phyloP scores from a whole-genome alignment of 2,797 vertebrate species.

The Pangasius sanitwongsei region DNA sequence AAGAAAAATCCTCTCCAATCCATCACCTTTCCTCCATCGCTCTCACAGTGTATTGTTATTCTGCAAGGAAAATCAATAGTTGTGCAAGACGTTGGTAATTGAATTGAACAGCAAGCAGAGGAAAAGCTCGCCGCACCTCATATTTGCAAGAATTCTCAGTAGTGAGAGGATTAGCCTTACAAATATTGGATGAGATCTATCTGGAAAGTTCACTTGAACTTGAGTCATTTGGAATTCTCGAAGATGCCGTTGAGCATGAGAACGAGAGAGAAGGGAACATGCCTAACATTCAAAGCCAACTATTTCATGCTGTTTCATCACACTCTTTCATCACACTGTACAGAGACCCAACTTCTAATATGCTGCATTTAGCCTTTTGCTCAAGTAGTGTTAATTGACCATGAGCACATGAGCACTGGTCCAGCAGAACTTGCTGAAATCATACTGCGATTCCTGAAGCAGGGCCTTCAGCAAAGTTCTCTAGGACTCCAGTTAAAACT shows the following conservation, averaged over 20 bases:
- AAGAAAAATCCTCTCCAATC: background rate
- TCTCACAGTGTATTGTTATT: conserved; percentile 46
- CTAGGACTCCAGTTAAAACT: background rate
- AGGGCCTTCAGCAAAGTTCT: background rate
- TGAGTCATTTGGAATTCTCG: conserved; percentile 33
- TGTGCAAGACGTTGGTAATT: conserved; percentile 42
- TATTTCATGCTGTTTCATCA: conserved; percentile 61
- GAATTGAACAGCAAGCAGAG: conserved; percentile 34
- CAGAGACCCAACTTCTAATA: conserved; percentile 37
- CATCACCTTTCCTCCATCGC: background rate
- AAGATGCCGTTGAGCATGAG: conserved; percentile 28
- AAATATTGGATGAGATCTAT: conserved; percentile 46
- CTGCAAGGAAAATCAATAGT: conserved; percentile 48
- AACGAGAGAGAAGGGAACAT: background rate
- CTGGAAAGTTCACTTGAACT: conserved; percentile 52
- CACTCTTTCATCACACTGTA: conserved; percentile 28
- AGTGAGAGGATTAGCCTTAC: conserved; percentile 53
- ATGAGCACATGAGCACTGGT: conserved; percentile 8
- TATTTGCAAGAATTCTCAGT: conserved; percentile 50
- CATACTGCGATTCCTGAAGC: background rate
- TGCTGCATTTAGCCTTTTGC: conserved; percentile 22
- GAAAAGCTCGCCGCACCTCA: background rate
- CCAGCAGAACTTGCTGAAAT: background rate
- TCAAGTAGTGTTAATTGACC: conserved; percentile 30
- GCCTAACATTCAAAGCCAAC: background rate